Evolutionary conservation across 2,113 vertebrate species (phyloP).

Genomic region (Pelusios castaneus): DNA sequence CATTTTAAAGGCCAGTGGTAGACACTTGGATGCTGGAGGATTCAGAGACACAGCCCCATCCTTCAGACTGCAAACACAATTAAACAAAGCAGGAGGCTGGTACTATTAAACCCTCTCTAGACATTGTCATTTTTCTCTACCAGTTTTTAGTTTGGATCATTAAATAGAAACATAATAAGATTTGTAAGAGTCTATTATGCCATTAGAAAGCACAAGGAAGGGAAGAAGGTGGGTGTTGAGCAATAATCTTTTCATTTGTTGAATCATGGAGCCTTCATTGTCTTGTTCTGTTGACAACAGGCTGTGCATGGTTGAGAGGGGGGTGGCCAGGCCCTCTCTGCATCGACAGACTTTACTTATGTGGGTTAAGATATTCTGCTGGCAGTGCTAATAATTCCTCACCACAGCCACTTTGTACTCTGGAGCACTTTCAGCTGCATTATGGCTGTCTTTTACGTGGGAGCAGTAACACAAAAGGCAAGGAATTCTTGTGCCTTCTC

Average conservation of each 20-base stretch:
- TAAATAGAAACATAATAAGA: accelerated
- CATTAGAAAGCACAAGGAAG: accelerated
- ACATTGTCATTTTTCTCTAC: neutral
- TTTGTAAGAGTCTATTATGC: neutral
- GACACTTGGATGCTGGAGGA: neutral
- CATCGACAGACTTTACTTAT: neutral
- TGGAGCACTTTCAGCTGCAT: neutral
- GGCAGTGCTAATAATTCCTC: accelerated
- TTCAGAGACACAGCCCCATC: neutral
- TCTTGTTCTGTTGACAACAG: neutral
- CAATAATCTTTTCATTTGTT: neutral
- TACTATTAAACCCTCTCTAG: neutral
- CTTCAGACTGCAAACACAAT: neutral
- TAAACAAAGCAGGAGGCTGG: neutral
- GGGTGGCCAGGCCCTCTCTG: neutral
- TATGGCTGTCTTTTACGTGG: neutral
- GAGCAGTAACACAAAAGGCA: neutral
- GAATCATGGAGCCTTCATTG: accelerated
- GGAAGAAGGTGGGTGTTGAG: neutral
- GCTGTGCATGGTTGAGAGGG: neutral
- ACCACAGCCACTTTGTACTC: neutral
- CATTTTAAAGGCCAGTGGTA: neutral
- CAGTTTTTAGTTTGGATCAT: neutral
- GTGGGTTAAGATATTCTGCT: neutral
- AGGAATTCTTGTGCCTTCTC: neutral